Conservation (phyloP, 2,797 vertebrate species). For the Clarias platycephalus region DNA sequence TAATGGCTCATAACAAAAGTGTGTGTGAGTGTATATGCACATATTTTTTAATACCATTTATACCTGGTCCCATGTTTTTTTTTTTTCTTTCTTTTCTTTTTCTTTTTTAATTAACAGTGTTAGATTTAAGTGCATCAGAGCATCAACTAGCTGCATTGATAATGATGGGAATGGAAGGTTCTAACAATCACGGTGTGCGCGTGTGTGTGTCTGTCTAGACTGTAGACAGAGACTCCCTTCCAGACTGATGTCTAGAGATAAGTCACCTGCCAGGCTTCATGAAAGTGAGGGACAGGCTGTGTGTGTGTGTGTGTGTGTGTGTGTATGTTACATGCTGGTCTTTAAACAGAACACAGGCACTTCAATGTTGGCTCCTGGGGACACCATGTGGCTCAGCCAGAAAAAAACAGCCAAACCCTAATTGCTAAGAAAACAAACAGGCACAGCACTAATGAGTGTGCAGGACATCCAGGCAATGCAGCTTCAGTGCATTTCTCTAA, state of each 20-base stretch:
- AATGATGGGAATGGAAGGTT: not conserved
- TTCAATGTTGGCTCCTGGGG: slow-evolving; percentile 20
- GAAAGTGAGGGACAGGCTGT: slow-evolving; percentile 29
- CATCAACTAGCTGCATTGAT: not conserved
- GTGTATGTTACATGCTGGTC: not conserved
- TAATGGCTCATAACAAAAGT: not conserved
- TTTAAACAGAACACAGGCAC: no score
- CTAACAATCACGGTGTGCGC: not conserved
- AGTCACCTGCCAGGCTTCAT: slow-evolving; percentile 39
- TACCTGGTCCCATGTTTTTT: not conserved
- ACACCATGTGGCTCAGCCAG: not conserved
- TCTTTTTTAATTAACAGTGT: not conserved
- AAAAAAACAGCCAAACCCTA: no score
- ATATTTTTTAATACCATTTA: not conserved
- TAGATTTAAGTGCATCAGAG: not conserved
- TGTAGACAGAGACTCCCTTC: slow-evolving; percentile 1
- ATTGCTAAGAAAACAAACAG: no score
- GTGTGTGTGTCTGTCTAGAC: slow-evolving; percentile 7
- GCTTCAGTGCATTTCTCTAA: no score
- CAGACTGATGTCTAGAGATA: slow-evolving; percentile 40
- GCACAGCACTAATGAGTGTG: no score
- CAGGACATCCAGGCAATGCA: no score
- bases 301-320: not conserved
- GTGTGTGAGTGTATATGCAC: no score
- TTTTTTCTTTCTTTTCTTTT: not conserved